A percentile compares a stretch with the other conserved stretches of the same genome.
Conservation (phyloP, 2,113 vertebrate genomes). For the Colinus virginianus region DNA sequence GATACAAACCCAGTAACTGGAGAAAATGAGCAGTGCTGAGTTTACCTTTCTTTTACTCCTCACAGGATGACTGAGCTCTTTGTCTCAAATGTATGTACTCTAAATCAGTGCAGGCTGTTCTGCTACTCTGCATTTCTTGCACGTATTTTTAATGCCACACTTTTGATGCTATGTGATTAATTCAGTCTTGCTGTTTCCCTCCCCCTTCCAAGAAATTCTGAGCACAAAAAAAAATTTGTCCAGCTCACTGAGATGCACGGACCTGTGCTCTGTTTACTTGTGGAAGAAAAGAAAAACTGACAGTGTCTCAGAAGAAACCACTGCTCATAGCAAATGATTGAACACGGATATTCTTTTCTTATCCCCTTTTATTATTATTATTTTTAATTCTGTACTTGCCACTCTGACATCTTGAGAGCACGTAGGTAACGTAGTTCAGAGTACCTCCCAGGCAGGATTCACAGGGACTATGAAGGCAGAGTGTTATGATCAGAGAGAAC, state of each 20-base stretch:
- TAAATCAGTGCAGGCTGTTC: neutral
- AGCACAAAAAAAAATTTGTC: neutral
- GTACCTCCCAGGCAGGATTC: neutral
- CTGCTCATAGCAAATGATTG: neutral
- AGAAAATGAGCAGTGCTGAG: neutral
- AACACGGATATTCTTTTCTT: neutral
- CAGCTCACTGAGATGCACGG: neutral
- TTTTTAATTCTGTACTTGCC: neutral
- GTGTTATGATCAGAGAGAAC: neutral
- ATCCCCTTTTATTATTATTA: neutral
- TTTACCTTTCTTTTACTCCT: neutral
- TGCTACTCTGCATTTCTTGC: neutral
- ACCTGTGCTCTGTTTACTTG: neutral
- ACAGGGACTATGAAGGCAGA: accelerated
- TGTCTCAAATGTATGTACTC: neutral
- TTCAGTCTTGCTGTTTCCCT: neutral
- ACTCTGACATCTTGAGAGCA: neutral
- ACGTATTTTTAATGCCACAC: neutral
- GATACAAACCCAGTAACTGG: neutral
- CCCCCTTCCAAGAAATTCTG: neutral
- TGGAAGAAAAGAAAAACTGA: neutral
- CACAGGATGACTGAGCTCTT: neutral
- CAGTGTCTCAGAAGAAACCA: neutral
- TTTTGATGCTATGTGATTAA: neutral
- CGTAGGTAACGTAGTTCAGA: neutral